Evolutionary conservation across 2,797 vertebrate genomes (phyloP).

Genomic region (Limnodromus scolopaceus): DNA sequence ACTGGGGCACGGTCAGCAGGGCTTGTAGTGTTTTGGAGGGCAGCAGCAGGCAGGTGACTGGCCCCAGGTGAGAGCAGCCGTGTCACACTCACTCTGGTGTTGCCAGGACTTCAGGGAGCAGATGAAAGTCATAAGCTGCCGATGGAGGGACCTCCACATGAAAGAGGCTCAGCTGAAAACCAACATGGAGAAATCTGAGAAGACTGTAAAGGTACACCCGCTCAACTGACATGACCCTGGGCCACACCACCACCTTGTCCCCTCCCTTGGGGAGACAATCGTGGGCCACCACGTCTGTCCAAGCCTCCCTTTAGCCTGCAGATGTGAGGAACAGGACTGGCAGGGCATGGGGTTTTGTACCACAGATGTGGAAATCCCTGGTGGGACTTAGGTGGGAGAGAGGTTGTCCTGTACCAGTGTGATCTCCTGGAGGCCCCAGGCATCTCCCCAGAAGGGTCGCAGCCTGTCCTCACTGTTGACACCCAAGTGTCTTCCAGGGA

Average conservation of each 20-base stretch:
- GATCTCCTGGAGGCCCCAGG: background rate
- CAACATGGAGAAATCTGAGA: constrained; percentile 54
- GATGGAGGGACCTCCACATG: constrained; percentile 51
- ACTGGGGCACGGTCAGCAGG: background rate
- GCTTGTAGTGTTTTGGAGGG: background rate
- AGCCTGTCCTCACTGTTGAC: background rate
- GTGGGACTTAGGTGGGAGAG: background rate
- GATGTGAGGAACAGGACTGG: background rate
- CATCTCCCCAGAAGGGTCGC: background rate
- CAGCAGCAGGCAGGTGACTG: background rate
- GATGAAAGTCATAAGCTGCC: constrained; percentile 35
- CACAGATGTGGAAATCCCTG: background rate
- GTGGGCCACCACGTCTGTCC: rapidly evolving
- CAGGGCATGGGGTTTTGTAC: background rate
- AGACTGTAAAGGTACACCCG: constrained; percentile 56
- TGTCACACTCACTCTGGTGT: rapidly evolving
- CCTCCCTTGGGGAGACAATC: background rate
- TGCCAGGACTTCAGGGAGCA: constrained; percentile 53
- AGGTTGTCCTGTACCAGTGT: background rate
- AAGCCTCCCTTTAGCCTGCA: background rate
- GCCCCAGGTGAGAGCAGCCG: rapidly evolving
- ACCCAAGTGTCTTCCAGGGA: background rate
- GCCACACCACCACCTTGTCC: background rate
- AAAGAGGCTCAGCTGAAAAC: constrained; percentile 65
- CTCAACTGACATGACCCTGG: background rate